phyloP scores from a whole-genome alignment of 1,140 invertebrate species.

The Dinoponera quadriceps region DNA sequence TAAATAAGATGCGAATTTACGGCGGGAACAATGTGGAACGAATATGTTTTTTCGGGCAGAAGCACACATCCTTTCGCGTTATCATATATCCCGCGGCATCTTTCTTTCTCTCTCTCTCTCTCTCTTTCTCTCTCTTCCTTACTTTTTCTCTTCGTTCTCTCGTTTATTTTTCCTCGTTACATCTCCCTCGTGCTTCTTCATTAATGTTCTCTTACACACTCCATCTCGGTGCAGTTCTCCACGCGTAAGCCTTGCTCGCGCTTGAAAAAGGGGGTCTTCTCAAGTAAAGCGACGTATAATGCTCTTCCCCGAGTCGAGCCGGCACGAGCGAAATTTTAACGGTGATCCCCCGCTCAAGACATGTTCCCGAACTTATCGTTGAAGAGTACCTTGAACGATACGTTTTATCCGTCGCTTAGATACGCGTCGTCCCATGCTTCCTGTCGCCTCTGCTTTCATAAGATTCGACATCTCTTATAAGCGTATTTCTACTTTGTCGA shows the following conservation, averaged over 20 bases:
- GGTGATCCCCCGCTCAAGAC: not conserved
- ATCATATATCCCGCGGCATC: not conserved
- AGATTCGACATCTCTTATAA: conserved; percentile 48
- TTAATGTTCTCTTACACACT: not conserved
- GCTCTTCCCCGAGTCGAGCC: not conserved
- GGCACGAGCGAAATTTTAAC: conserved; percentile 26
- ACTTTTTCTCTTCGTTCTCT: not conserved
- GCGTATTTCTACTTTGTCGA: conserved; percentile 29
- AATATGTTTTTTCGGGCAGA: not conserved
- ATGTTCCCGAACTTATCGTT: not conserved
- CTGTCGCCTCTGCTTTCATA: not conserved
- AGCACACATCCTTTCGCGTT: not conserved
- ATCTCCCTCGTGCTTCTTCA: not conserved
- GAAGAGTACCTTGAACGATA: conserved; percentile 9
- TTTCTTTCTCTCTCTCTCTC: not conserved
- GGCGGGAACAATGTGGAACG: conserved; percentile 9
- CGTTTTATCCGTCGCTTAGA: not conserved
- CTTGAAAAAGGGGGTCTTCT: not conserved
- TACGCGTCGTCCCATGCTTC: no score
- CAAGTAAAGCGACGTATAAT: not conserved
- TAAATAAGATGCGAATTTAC: conserved; percentile 55
- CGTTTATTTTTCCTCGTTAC: not conserved
- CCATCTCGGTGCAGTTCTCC: not conserved
- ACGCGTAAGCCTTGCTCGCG: not conserved
- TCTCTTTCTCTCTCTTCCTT: not conserved